Conservation (phyloP, 2,113 vertebrate genomes). For the Columbina picui region DNA sequence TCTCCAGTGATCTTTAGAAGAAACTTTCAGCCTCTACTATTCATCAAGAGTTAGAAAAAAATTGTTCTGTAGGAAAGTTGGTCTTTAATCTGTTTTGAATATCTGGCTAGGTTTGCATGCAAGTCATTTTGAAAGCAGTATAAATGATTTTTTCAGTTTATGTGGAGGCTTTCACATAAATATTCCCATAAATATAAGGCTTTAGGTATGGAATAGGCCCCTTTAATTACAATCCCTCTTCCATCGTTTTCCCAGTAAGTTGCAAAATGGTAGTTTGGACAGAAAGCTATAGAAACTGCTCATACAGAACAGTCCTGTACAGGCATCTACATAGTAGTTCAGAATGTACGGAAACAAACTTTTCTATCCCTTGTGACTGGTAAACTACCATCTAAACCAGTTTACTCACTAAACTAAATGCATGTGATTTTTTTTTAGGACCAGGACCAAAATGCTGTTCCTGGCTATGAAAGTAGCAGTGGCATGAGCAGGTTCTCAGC, state of each 20-base stretch:
- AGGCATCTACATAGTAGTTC: not conserved
- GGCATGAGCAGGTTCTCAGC: not conserved
- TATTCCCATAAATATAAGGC: not conserved
- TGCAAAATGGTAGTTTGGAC: not conserved
- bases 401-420: not conserved
- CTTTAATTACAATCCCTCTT: not conserved
- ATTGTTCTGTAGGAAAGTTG: not conserved
- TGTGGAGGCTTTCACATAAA: not conserved
- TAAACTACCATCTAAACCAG: not conserved
- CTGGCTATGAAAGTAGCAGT: not conserved
- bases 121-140: not conserved
- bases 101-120: not conserved
- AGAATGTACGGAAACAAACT: not conserved
- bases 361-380: not conserved
- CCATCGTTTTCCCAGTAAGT: not conserved
- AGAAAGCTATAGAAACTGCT: not conserved
- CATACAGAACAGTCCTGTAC: not conserved
- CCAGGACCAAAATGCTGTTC: not conserved
- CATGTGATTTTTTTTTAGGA: not conserved
- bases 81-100: not conserved
- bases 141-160: not conserved
- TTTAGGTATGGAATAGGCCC: not conserved
- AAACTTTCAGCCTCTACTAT: not conserved
- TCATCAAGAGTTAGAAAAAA: not conserved
- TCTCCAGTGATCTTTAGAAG: not conserved